Conservation (phyloP, 1,140 invertebrate genomes). For the Cydia strobilella region DNA sequence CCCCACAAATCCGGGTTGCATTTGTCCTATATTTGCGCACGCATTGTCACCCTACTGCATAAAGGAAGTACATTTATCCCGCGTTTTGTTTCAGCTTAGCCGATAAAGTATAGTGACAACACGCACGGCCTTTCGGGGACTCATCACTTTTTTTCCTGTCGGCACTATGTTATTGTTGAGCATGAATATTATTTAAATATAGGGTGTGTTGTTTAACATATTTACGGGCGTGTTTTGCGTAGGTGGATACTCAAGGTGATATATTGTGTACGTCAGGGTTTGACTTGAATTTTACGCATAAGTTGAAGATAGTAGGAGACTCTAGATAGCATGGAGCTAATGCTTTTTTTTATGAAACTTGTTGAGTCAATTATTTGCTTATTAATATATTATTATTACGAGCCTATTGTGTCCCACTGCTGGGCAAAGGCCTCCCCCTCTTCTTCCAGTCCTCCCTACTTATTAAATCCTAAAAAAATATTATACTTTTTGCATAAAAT, state of each 20-base stretch:
- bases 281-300: not conserved
- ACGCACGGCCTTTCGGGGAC: slow-evolving; percentile 9
- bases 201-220: slow-evolving; percentile 26
- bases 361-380: no score
- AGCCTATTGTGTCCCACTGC: no score
- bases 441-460: no score
- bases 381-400: no score
- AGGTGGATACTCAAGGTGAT: not conserved
- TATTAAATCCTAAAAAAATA: no score
- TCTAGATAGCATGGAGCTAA: not conserved
- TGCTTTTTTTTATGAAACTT: no score
- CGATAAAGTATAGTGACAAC: slow-evolving; percentile 27
- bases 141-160: slow-evolving; percentile 24
- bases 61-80: slow-evolving; percentile 31
- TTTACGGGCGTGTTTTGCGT: slow-evolving; percentile 13
- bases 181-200: slow-evolving; percentile 27
- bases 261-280: not conserved
- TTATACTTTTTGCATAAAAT: no score
- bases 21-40: slow-evolving; percentile 20
- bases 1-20: slow-evolving; percentile 8
- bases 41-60: slow-evolving; percentile 31
- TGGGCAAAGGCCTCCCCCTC: no score
- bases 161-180: slow-evolving; percentile 21
- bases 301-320: not conserved
- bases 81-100: slow-evolving; percentile 30